Conservation (phyloP, 2,888 invertebrate genomes). For the Drepana falcataria region DNA sequence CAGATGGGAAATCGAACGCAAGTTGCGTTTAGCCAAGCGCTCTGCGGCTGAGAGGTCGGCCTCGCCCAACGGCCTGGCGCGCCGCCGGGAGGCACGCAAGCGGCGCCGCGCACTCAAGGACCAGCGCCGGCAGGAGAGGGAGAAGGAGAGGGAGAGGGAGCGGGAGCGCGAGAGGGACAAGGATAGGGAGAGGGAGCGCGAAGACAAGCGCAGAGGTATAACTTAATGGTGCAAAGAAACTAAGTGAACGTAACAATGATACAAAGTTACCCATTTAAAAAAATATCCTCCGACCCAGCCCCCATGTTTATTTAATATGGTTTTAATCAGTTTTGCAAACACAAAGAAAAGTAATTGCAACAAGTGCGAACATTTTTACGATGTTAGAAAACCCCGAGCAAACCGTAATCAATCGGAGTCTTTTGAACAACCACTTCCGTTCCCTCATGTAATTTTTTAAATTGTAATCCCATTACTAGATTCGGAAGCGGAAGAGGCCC, state of each 20-base stretch:
- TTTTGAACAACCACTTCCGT: too few species aligned
- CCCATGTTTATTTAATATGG: too few species aligned
- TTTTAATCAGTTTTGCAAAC: too few species aligned
- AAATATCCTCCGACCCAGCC: too few species aligned
- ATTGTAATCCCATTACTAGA: conserved; percentile 24
- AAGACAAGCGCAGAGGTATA: conserved; percentile 11
- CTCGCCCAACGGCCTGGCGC: conserved; percentile 48
- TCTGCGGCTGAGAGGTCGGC: conserved; percentile 60
- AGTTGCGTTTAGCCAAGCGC: conserved; percentile 86
- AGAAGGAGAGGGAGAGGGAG: conserved; percentile 22
- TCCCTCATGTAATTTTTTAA: too few species aligned
- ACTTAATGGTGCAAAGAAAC: background rate
- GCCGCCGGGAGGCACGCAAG: conserved; percentile 44
- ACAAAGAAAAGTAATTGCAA: too few species aligned
- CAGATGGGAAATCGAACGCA: conserved; percentile 95
- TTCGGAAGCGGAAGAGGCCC: conserved; percentile 41
- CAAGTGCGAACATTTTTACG: too few species aligned
- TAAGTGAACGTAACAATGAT: too few species aligned
- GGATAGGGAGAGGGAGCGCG: conserved; percentile 11
- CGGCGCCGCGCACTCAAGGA: conserved; percentile 33
- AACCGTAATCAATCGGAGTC: too few species aligned
- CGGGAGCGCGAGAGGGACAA: conserved; percentile 15
- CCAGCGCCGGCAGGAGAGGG: conserved; percentile 28
- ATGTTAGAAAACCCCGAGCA: too few species aligned
- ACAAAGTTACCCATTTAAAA: too few species aligned